Conservation (phyloP, 2,797 vertebrate genomes). For the Distichodus sexfasciatus region DNA sequence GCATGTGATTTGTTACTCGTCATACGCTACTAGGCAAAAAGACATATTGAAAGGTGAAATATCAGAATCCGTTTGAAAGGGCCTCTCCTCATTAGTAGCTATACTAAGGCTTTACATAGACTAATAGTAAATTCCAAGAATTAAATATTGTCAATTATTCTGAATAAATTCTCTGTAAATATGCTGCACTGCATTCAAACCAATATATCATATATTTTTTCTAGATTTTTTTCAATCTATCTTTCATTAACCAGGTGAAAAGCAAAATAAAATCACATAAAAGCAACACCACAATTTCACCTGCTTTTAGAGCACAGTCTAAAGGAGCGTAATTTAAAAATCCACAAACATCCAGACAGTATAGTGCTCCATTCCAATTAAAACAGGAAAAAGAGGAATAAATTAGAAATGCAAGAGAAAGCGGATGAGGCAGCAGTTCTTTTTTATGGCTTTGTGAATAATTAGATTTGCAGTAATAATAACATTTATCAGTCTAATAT, state of each 20-base stretch:
- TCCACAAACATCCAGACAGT: slow-evolving; percentile 18
- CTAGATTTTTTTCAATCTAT: background rate
- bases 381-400: background rate
- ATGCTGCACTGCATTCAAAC: too few species aligned
- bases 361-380: background rate
- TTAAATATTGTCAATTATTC: too few species aligned
- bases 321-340: slow-evolving; percentile 23
- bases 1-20: slow-evolving; percentile 21
- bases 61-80: background rate
- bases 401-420: slow-evolving; percentile 33
- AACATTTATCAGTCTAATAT: slow-evolving; percentile 49
- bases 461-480: slow-evolving; percentile 43
- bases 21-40: slow-evolving; percentile 19
- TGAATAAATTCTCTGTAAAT: too few species aligned
- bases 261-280: background rate
- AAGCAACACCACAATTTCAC: background rate
- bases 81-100: background rate
- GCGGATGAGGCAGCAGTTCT: slow-evolving; percentile 28
- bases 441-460: slow-evolving; percentile 28
- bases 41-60: background rate
- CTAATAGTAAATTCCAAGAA: too few species aligned
- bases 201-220: background rate
- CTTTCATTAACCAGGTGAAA: background rate
- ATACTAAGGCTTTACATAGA: too few species aligned
- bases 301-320: background rate